Evolutionary conservation across 2,797 vertebrate genomes (phyloP), one percentile per base, ranked within the genome.

Genomic region (Parauchenoglanis punctatus): DNA sequence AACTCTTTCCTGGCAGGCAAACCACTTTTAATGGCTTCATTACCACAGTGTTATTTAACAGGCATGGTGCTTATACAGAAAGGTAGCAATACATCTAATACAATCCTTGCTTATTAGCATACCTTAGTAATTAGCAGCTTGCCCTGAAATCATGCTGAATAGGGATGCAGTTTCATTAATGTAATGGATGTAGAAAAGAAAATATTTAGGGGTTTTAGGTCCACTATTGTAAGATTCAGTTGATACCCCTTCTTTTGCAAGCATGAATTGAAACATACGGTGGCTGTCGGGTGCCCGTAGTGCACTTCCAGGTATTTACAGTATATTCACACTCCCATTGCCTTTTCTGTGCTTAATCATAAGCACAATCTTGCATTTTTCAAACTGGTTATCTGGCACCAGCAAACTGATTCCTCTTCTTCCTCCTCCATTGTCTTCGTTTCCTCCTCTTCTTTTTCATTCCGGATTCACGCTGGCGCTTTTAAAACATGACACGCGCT

Each of bases 161-260:
- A 56, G 3, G 67, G 44, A 18, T 75, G 44, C 12, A 67, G 3
- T 31, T 72, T 54, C 58, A 54, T 78, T 46, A 56, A 18, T 49
- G 49, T 85, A 81, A 68, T 49, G 86, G 86, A 85, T 54, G 85
- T 86, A 23, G 59, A 72, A 87, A 88, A 65, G 15, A 54, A 54
- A 28, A 18, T 13, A 54, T 54, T 28, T 72, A 49, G 23, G 18
- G 72, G 3, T 25, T 44, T 73, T 4, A 72, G 40, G 3, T 31
- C 40, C 20, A 72, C n/a, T 61, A 61, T 8, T 25, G 20, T 25
- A 61, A 7, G 7, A 61, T 61, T 20, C 17, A 23, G 59, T 25
- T 23, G 13, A 59, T 59, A 59, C 54, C 13, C 1, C 12, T 54
- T 13, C 2, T 13, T 20, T 59, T 59, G 7, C 2, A 28, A 65